Evolutionary conservation across 2,113 vertebrate species (phyloP).

Genomic region (Anguilla rostrata): DNA sequence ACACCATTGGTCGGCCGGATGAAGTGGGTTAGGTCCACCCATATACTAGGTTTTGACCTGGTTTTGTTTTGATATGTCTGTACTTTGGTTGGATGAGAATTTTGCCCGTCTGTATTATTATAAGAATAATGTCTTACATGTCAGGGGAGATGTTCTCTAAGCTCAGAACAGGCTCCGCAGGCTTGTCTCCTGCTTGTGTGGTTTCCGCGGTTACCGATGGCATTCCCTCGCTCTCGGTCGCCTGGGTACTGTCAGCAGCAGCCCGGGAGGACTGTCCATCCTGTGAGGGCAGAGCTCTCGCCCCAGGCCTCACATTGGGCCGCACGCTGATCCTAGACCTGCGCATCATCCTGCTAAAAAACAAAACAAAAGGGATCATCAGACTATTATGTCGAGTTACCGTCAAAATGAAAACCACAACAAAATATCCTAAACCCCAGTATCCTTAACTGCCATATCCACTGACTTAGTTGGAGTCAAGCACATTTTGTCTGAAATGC

Average conservation of each 20-base stretch:
- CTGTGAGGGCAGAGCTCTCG: conserved; percentile 50
- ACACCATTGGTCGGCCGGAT: no score
- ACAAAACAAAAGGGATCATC: not conserved
- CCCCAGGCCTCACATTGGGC: conserved; percentile 77
- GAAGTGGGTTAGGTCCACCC: no score
- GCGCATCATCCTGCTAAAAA: conserved; percentile 78
- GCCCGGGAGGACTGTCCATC: conserved; percentile 35
- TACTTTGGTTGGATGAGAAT: no score
- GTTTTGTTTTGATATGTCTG: no score
- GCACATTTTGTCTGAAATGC: no score
- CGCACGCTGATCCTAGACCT: conserved; percentile 84
- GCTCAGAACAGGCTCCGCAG: conserved; percentile 27
- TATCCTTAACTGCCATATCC: no score
- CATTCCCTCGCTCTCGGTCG: conserved; percentile 29
- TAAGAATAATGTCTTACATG: conserved; percentile 11
- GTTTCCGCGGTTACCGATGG: not conserved
- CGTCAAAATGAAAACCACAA: not conserved
- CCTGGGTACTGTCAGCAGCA: not conserved
- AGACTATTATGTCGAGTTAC: not conserved
- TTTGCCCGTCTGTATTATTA: no score
- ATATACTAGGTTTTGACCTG: no score
- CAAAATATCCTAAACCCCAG: no score
- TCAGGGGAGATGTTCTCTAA: not conserved
- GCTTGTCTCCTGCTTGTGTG: not conserved
- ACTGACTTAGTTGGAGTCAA: no score